phyloP scores from a whole-genome alignment of 2,888 invertebrate species.

The Habroteleia sp. region DNA sequence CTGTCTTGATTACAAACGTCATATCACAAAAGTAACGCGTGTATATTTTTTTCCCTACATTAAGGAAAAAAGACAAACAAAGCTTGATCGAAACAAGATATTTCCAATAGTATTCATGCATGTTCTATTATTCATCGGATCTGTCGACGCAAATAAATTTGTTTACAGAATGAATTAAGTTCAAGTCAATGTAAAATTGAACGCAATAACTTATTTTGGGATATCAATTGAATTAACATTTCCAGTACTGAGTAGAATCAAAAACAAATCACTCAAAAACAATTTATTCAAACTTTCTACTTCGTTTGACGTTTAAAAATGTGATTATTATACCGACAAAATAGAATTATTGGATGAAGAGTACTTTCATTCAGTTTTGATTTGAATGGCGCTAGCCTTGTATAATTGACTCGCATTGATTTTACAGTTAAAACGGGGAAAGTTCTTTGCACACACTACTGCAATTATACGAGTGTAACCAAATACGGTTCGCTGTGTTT shows the following conservation, averaged over 20 bases:
- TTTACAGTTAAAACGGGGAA: not conserved
- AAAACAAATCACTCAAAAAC: too few species aligned
- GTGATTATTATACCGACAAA: too few species aligned
- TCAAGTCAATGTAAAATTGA: not conserved
- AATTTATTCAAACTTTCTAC: too few species aligned
- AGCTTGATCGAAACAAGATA: too few species aligned
- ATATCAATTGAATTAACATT: not conserved
- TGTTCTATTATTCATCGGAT: constrained; percentile 17
- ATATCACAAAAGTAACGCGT: too few species aligned
- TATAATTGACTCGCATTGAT: constrained; percentile 1
- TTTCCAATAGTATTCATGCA: not conserved
- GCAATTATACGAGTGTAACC: not conserved
- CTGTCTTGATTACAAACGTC: too few species aligned
- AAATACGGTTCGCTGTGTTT: too few species aligned
- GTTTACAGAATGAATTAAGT: constrained; percentile 9
- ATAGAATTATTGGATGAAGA: not conserved
- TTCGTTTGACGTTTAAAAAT: too few species aligned
- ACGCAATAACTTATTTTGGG: not conserved
- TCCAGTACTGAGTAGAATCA: too few species aligned
- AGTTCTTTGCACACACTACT: not conserved
- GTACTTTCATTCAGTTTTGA: not conserved
- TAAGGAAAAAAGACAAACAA: not conserved
- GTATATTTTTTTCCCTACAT: too few species aligned
- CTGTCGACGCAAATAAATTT: constrained; percentile 13
- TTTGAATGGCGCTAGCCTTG: not conserved